Evolutionary conservation across 2,888 invertebrate species (phyloP).

Genomic region (Nomada hirtipes): DNA sequence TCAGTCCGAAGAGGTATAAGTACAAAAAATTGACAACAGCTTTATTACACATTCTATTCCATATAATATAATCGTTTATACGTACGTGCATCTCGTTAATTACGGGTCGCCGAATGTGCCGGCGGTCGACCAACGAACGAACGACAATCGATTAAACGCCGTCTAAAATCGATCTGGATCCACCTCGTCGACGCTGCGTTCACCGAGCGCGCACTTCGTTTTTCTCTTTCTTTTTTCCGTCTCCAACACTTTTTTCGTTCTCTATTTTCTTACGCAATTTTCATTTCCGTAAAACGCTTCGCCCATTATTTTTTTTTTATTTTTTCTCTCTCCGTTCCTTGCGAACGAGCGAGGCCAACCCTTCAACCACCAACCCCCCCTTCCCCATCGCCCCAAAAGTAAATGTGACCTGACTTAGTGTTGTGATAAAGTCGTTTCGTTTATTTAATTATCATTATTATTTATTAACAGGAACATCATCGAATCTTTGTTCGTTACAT

Average conservation of each 20-base stretch:
- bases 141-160: slow-evolving; percentile 35
- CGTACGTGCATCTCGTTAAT: slow-evolving; percentile 66
- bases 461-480: slow-evolving; percentile 84
- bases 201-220: neutral
- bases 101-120: slow-evolving; percentile 41
- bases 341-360: slow-evolving; percentile 44
- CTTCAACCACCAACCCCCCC: neutral
- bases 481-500: slow-evolving; percentile 82
- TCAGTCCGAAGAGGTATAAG: slow-evolving; percentile 76
- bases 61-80: slow-evolving; percentile 73
- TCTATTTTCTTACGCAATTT: neutral
- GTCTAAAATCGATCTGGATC: slow-evolving; percentile 39
- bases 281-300: neutral
- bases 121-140: slow-evolving; percentile 32
- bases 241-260: neutral
- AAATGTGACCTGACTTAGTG: slow-evolving; percentile 77
- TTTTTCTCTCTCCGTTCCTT: neutral
- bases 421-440: slow-evolving; percentile 73
- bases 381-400: slow-evolving; percentile 40
- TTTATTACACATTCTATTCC: slow-evolving; percentile 75
- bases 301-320: neutral
- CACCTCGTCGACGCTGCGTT: slow-evolving; percentile 28
- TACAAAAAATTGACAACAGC: slow-evolving; percentile 81
- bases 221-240: neutral
- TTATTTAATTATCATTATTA: slow-evolving; percentile 76